Percentiles rank a stretch among this genome's conserved stretches.
Evolutionary conservation across 2,888 invertebrate species (phyloP).

Genomic region (Lumbricus terrestris): DNA sequence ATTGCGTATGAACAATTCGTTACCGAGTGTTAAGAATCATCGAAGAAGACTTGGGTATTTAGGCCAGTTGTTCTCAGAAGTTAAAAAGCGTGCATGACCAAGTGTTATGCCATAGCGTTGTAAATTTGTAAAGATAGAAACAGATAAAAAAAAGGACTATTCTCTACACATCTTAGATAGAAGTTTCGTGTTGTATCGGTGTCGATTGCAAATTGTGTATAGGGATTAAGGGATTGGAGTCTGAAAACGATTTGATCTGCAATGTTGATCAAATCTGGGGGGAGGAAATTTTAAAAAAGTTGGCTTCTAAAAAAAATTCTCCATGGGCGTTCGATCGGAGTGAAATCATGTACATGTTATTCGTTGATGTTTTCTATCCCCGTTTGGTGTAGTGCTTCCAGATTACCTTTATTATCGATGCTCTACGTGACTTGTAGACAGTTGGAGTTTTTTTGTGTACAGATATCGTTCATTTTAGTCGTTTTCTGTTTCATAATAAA

Average conservation of each 20-base stretch:
- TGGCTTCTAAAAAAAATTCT: background rate
- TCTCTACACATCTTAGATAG: background rate
- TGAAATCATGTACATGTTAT: background rate
- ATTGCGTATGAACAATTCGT: background rate
- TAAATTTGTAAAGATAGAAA: background rate
- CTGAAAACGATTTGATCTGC: background rate
- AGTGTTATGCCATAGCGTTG: background rate
- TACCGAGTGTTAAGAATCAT: background rate
- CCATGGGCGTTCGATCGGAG: background rate
- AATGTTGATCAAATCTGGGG: background rate
- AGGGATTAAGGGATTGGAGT: background rate
- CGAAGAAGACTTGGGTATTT: background rate
- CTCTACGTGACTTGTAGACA: background rate
- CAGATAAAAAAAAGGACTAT: background rate
- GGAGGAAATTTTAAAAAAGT: background rate
- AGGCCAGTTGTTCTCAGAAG: background rate
- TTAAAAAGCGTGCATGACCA: background rate
- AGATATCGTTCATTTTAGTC: background rate
- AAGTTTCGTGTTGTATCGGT: background rate
- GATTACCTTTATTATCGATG: background rate
- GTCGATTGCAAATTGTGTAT: background rate
- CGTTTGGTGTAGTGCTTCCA: slow-evolving; percentile 14
- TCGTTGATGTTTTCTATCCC: background rate
- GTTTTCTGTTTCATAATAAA: background rate
- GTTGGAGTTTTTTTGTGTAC: background rate